These are phyloP conservation scores for Tribolium castaneum DNA, from an alignment of 1,140 invertebrate genomes.

Conservation along the genomic window DNA sequence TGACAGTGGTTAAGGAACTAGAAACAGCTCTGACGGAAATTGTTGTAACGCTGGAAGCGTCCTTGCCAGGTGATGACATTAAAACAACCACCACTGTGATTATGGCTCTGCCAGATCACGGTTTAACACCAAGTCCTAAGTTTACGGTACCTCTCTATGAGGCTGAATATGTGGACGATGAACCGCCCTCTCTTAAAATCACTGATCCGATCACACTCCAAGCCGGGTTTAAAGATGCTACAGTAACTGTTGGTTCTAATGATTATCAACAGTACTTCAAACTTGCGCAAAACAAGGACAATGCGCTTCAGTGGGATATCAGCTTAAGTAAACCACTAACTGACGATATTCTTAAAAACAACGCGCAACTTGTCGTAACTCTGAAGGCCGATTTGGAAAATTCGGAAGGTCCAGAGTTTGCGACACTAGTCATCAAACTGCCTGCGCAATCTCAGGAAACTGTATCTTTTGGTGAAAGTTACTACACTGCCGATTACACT, in stretches of 20 bases:
- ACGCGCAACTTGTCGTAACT: constrained; percentile 21
- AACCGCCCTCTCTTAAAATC: neutral
- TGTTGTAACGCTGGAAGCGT: constrained; percentile 39
- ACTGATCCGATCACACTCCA: neutral
- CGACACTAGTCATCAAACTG: constrained; percentile 45
- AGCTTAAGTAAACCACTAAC: neutral
- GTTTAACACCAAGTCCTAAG: neutral
- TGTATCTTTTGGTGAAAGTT: neutral
- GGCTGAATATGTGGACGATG: neutral
- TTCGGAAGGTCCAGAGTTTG: constrained; percentile 1
- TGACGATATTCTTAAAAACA: constrained; percentile 2
- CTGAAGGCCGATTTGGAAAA: constrained; percentile 20
- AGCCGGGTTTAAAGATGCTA: neutral
- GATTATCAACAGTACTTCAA: neutral
- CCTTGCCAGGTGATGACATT: neutral
- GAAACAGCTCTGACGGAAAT: constrained; percentile 10
- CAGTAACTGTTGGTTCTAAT: neutral
- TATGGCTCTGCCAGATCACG: constrained; percentile 12
- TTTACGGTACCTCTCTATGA: neutral
- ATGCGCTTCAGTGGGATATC: neutral
- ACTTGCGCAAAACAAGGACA: neutral
- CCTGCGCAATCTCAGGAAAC: constrained; percentile 21
- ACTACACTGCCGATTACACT: neutral
- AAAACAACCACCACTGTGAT: constrained; percentile 7
- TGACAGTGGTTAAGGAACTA: neutral